Base-by-base conservation (phyloP, 2,113 vertebrate genomes). In the Solenodon paradoxus region DNA sequence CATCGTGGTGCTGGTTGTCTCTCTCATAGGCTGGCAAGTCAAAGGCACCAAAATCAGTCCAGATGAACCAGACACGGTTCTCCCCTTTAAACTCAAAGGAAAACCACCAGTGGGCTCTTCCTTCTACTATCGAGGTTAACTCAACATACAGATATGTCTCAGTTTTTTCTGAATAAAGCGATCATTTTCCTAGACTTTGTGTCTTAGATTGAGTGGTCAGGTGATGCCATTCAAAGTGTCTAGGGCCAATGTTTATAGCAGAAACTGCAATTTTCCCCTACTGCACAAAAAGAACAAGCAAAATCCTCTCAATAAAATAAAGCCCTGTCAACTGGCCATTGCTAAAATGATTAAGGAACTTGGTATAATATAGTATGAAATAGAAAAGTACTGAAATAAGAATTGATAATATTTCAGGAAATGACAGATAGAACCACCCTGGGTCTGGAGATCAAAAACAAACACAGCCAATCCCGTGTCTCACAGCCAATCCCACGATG, bases 1-100 rank as follows among this genome's bases (percentile, higher is more conserved):
- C 98, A 51, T 98, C 98, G 85, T 98, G 98, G 94, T 97, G 98
- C 57, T 98, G 98, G 95, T 97, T 98, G 63, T 98, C 97, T 42
- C 91, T 97, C 95, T 98, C 98, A 61, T 99, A 99, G 61, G 98
- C 98, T 99, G 80, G 45, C 28, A 96, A 95, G 87, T 51, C 35
- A 92, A 89, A 96, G 53, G 61, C 78, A 89, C 4, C 8, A 26
- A 4, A 32, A 91, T 96, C n/a, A 96, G 84, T 5, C 17, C 24
- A 8, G 15, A 9, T 3, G 7, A 72, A 83, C 6, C 64, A 19
- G 42, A 57, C 0, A 45, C 38, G 30, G n/a, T 16, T 80, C 51
- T 72, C 9, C 28, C 51, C 8, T 38, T 88, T 72, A 26, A 42
- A 38, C 7, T 32, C 38, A 10, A 38, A 75, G 68, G 71, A 71